Conservation (phyloP, 2,888 invertebrate species). For the Apamea crenata region DNA sequence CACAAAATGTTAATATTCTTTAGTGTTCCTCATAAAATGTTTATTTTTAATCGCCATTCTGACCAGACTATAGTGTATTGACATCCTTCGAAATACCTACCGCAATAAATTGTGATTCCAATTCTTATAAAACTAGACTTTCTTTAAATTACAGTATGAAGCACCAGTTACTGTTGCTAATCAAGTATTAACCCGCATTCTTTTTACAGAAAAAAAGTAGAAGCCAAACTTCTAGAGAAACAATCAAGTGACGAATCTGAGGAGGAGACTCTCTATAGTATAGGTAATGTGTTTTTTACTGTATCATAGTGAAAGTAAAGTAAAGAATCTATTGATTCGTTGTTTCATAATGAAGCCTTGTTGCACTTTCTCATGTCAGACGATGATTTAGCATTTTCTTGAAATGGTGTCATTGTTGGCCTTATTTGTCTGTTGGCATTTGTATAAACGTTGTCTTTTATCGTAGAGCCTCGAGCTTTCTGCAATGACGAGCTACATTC, state of each 20-base stretch:
- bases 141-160: background rate
- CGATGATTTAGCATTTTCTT: background rate
- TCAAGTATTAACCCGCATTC: background rate
- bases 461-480: background rate
- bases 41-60: no score
- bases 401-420: background rate
- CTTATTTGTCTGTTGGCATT: background rate
- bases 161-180: no score
- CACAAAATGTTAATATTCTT: no score
- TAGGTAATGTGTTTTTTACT: constrained; percentile 77
- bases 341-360: constrained; percentile 1
- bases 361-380: background rate
- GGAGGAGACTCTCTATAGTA: constrained; percentile 86
- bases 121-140: background rate
- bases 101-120: background rate
- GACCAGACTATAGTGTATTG: background rate
- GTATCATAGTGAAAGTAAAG: background rate
- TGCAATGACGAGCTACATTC: background rate
- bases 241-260: constrained; percentile 89
- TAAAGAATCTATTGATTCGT: background rate
- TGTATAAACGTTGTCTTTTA: background rate
- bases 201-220: constrained; percentile 88
- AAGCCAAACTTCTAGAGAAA: constrained; percentile 88
- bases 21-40: no score
- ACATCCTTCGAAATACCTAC: background rate